Evolutionary conservation across 2,888 invertebrate genomes (phyloP).

Genomic region (Caenorhabditis afra): DNA sequence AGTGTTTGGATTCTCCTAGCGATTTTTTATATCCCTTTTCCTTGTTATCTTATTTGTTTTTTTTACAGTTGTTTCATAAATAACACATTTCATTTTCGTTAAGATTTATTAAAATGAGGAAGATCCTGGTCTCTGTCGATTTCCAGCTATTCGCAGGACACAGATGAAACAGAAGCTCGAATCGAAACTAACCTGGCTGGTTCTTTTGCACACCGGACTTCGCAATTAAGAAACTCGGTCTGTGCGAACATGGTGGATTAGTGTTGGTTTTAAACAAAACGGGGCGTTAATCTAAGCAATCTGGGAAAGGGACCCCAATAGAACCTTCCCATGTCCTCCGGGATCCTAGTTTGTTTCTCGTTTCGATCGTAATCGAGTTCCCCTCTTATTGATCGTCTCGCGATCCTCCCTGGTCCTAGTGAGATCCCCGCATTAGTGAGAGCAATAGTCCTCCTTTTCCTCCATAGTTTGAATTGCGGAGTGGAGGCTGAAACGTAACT

Average conservation of each 20-base stretch:
- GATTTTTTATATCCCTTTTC: conserved; percentile 3
- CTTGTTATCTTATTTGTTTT: conserved; percentile 19
- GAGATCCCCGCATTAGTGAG: conserved; percentile 30
- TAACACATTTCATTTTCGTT: background rate
- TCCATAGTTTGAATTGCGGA: conserved; percentile 53
- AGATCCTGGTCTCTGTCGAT: no score
- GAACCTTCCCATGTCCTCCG: conserved; percentile 15
- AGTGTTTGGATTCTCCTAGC: conserved; percentile 20
- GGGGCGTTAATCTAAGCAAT: conserved; percentile 5
- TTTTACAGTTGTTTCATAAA: conserved; percentile 10
- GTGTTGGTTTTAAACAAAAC: background rate
- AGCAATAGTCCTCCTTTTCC: conserved; percentile 54
- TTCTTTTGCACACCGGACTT: conserved; percentile 4
- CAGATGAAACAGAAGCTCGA: background rate
- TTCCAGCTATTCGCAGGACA: background rate
- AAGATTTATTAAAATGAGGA: conserved; percentile 1
- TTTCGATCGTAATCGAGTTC: conserved; percentile 32
- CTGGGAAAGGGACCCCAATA: conserved; percentile 9
- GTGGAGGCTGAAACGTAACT: conserved; percentile 60
- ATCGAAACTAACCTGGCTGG: conserved; percentile 45
- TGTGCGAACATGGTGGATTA: conserved; percentile 26
- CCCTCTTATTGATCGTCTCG: conserved; percentile 28
- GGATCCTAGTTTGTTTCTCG: conserved; percentile 29
- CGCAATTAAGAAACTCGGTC: background rate
- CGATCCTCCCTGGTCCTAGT: conserved; percentile 44